These are phyloP conservation scores for Cephus pygmeus DNA, from an alignment of 2,888 invertebrate genomes.

Conservation along the genomic window DNA sequence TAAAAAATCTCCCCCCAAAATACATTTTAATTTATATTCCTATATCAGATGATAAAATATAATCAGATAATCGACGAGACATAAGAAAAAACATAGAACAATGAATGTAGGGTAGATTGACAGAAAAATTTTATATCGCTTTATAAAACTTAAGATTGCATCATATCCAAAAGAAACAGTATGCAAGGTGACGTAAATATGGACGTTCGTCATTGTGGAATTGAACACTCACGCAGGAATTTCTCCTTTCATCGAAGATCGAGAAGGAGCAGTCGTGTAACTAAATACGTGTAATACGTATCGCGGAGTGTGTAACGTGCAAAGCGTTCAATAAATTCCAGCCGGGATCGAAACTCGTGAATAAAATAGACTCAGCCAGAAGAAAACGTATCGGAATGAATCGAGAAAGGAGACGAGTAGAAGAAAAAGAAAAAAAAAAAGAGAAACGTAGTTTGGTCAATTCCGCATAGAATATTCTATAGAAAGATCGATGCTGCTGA, in stretches of 20 bases:
- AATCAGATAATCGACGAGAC: background rate
- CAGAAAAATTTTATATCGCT: background rate
- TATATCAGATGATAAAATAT: background rate
- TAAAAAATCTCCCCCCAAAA: background rate
- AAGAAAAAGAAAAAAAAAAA: background rate
- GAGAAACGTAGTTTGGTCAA: background rate
- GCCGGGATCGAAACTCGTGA: background rate
- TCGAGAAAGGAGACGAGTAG: background rate
- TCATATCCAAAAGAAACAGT: background rate
- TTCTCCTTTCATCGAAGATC: background rate
- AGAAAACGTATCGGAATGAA: background rate
- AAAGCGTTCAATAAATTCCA: background rate
- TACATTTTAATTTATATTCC: background rate
- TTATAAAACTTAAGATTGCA: background rate
- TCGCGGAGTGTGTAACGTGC: background rate
- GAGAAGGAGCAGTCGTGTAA: background rate
- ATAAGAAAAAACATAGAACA: background rate
- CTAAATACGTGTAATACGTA: background rate
- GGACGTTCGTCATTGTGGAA: background rate
- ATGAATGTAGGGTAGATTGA: background rate
- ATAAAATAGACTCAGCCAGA: background rate
- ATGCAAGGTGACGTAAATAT: background rate
- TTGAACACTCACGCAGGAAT: background rate
- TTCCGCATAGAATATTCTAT: constrained; percentile 13
- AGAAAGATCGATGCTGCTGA: constrained; percentile 19